A percentile compares a stretch with the other conserved stretches of the same genome.
These are phyloP conservation scores for Drosophila testacea DNA, from an alignment of 2,888 invertebrate genomes.

Conservation along the genomic window DNA sequence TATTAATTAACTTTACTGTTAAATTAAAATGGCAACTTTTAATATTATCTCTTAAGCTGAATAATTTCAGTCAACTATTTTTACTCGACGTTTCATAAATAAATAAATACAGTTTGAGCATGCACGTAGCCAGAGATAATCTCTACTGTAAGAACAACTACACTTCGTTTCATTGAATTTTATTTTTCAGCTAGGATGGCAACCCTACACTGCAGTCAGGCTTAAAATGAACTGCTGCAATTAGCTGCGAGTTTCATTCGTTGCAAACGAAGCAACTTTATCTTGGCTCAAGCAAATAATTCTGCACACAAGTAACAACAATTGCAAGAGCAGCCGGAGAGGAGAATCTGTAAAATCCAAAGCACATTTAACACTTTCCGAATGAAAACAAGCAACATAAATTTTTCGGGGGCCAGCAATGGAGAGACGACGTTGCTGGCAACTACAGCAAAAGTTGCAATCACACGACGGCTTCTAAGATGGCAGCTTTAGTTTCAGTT, in stretches of 20 bases:
- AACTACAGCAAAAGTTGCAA: constrained; percentile 51
- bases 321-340: constrained; percentile 2
- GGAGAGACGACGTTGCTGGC: constrained; percentile 14
- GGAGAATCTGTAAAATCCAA: constrained; percentile 54
- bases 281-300: constrained; percentile 56
- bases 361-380: constrained; percentile 76
- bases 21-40: too few relatives aligned
- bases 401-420: constrained; percentile 34
- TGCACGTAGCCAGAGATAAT: constrained; percentile 1
- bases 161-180: constrained; percentile 15
- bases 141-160: background rate
- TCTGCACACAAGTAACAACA: constrained; percentile 26
- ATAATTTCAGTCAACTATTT: too few relatives aligned
- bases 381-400: constrained; percentile 74
- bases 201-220: constrained; percentile 4
- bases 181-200: constrained; percentile 6
- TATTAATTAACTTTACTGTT: too few relatives aligned
- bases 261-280: constrained; percentile 55
- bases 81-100: too few relatives aligned
- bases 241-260: constrained; percentile 63
- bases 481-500: constrained; percentile 8
- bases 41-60: too few relatives aligned
- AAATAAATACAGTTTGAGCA: constrained; percentile 7
- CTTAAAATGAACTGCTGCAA: constrained; percentile 61
- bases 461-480: constrained; percentile 41